Evolutionary conservation across 2,113 vertebrate genomes (phyloP).

Genomic region (Dermatemys mawii): DNA sequence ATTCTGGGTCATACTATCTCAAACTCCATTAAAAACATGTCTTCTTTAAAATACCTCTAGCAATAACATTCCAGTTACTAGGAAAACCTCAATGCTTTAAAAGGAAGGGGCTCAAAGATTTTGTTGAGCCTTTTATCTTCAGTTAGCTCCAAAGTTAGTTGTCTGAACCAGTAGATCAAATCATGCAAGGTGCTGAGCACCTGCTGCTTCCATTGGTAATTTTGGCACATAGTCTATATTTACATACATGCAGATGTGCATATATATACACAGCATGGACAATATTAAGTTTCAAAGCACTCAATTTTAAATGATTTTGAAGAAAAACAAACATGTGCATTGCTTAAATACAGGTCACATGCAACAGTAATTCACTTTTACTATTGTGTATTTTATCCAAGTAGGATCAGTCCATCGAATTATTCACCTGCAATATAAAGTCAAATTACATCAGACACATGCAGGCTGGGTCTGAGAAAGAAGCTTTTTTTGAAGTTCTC

Average conservation of each 20-base stretch:
- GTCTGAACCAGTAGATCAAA: constrained; percentile 18
- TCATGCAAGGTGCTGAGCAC: background rate
- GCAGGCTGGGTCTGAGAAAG: background rate
- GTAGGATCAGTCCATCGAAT: background rate
- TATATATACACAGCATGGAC: rapidly evolving
- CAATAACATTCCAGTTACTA: constrained; percentile 43
- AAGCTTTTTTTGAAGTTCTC: background rate
- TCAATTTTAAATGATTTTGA: background rate
- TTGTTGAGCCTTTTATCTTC: constrained; percentile 11
- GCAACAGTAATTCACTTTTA: background rate
- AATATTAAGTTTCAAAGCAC: background rate
- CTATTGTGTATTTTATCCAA: background rate
- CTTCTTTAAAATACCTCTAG: constrained; percentile 41
- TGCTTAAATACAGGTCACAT: background rate
- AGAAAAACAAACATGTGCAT: background rate
- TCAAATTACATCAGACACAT: background rate
- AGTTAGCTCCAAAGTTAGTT: constrained; percentile 30
- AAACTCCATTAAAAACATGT: constrained; percentile 28
- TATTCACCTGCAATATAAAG: background rate
- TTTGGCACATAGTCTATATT: rapidly evolving
- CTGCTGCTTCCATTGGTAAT: background rate
- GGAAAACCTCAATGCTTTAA: constrained; percentile 16
- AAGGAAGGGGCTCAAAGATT: background rate
- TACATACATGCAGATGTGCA: background rate
- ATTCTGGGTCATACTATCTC: constrained; percentile 48